Percentiles rank a stretch among this genome's conserved stretches.
Conservation (phyloP, 2,888 invertebrate genomes). For the Amitus sp. region DNA sequence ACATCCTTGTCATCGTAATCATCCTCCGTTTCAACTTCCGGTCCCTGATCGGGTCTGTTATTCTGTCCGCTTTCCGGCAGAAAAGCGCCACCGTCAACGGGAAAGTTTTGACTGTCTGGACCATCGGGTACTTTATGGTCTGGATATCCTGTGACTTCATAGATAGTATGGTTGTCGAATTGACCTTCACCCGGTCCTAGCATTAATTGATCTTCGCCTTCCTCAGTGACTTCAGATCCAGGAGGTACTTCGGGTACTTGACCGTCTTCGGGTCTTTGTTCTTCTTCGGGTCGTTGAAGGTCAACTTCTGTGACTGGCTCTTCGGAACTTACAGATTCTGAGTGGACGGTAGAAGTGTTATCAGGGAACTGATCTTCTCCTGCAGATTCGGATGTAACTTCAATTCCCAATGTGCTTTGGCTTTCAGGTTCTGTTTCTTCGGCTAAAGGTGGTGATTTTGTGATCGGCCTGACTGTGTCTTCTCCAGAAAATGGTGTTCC, state of each 20-base stretch:
- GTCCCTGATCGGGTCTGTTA: no score
- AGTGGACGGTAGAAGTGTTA: slow-evolving; percentile 11
- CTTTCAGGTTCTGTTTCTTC: slow-evolving; percentile 9
- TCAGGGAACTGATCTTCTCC: slow-evolving; percentile 16
- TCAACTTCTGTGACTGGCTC: slow-evolving; percentile 28
- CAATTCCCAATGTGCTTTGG: slow-evolving; percentile 3
- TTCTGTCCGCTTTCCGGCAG: slow-evolving; percentile 68
- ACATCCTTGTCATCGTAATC: slow-evolving; percentile 80
- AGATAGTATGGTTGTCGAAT: slow-evolving; percentile 42
- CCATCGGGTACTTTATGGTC: slow-evolving; percentile 50
- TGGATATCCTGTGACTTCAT: slow-evolving; percentile 48
- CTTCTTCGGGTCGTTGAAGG: slow-evolving; percentile 38
- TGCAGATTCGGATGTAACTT: slow-evolving; percentile 15
- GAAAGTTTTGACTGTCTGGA: slow-evolving; percentile 58
- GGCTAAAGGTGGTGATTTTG: slow-evolving; percentile 16
- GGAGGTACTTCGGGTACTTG: slow-evolving; percentile 41
- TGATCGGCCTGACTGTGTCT: slow-evolving; percentile 10
- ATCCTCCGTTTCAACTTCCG: no score
- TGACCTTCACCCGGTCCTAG: slow-evolving; percentile 44
- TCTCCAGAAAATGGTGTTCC: slow-evolving; percentile 10
- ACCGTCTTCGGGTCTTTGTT: no score
- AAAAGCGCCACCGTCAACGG: slow-evolving; percentile 65
- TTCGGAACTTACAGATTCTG: slow-evolving; percentile 20
- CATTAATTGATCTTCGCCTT: slow-evolving; percentile 43
- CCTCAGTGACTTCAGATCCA: slow-evolving; percentile 38